Evolutionary conservation across 1,140 invertebrate species (phyloP), one percentile per base, ranked within the genome.

Genomic region (Drosophila kohkoa): DNA sequence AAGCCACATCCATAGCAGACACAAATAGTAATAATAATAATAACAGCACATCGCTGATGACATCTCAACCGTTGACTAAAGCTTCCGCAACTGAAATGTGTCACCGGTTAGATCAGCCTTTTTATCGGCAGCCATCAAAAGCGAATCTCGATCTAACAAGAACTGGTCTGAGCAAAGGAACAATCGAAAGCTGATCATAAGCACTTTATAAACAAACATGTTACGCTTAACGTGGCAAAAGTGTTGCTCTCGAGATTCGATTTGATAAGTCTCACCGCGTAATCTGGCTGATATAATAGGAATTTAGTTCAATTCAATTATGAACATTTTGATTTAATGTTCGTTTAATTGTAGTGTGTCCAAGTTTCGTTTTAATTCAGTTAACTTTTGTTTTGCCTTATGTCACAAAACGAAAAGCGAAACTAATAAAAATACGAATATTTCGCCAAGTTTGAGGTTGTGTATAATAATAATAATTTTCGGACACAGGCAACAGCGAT

Each of bases 401-500:
- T 51, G 46, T 41, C 65, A 68, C 30, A 64, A 25, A 49, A 35
- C 8, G 6, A 49, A 57, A 25, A 48, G 30, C 35, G 20, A 63
- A 49, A 49, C 51, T 64, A 66, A 87, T 86, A 74, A 72, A 81
- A 79, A 49, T 16, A 55, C 79, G 64, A 81, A 81, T 72, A 64
- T 75, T 75, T 62, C 20, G 73, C 57, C 45, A 13, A 51, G 51
- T 73, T 41, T 45, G 52, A 43, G 55, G 55, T n/a, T 62, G 30
- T 38, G 16, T 25, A 45, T 57, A 54, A 58, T 52, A 52, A 66
- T 11, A 25, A 25, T 25, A 25, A 25, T 75, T 64, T 76, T 75
- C 28, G 15, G 46, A 49, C 41, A 72, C 57, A 72, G 62, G n/a
- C 25, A 57, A 20, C 43, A 15, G 15, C 66, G 76, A 76, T 83